Evolutionary conservation across 2,888 invertebrate species (phyloP).

Genomic region (Taphrorychus bicolor): DNA sequence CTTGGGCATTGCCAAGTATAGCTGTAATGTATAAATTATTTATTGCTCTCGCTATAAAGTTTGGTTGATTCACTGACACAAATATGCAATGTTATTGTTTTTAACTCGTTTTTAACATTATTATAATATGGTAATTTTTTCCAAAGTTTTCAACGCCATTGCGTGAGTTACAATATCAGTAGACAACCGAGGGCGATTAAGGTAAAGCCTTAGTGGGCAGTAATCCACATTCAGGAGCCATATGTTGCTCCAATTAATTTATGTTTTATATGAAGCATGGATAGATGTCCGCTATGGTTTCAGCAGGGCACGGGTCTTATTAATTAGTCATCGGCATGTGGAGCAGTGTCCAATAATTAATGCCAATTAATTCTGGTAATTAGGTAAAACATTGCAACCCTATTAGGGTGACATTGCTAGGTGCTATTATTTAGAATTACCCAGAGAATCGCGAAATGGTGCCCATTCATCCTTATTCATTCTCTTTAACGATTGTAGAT

Average conservation of each 20-base stretch:
- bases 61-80: no score
- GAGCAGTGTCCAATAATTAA: slow-evolving; percentile 56
- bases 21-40: background rate
- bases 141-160: background rate
- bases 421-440: slow-evolving; percentile 36
- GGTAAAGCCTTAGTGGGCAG: slow-evolving; percentile 25
- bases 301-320: slow-evolving; percentile 50
- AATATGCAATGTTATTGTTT: no score
- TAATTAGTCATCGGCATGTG: slow-evolving; percentile 53
- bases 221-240: slow-evolving; percentile 35
- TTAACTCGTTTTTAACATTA: no score
- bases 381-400: slow-evolving; percentile 56
- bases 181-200: slow-evolving; percentile 15
- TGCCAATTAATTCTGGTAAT: slow-evolving; percentile 59
- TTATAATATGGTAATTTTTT: no score
- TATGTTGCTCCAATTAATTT: slow-evolving; percentile 40
- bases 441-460: slow-evolving; percentile 8
- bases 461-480: background rate
- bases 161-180: background rate
- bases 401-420: slow-evolving; percentile 49
- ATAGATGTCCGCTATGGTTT: slow-evolving; percentile 45
- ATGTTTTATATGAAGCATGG: slow-evolving; percentile 38
- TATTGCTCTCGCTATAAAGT: background rate
- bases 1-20: background rate
- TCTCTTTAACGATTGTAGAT: no score